A percentile compares a stretch with the other conserved stretches of the same genome.
phyloP scores from a whole-genome alignment of 53 echinoderm and acorn worm species.

The Echinarachnius parma region DNA sequence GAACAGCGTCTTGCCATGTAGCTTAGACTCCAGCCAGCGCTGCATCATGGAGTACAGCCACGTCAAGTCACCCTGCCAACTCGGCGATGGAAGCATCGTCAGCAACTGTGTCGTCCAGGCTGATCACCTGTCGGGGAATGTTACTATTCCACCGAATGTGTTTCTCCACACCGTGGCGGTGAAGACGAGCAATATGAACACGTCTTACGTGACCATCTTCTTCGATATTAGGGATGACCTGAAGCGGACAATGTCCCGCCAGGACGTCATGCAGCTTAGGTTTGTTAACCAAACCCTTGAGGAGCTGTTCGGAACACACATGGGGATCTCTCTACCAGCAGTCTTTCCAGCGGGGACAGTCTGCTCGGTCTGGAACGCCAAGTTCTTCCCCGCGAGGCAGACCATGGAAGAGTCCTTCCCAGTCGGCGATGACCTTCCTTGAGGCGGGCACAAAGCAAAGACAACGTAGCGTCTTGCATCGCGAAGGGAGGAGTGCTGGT shows the following conservation, averaged over 20 bases:
- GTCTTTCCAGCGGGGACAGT: constrained; percentile 43
- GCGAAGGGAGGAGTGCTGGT: constrained; percentile 47
- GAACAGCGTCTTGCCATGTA: constrained; percentile 49
- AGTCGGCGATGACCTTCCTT: constrained; percentile 49
- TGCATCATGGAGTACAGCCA: constrained; percentile 73
- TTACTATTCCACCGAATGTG: constrained; percentile 53
- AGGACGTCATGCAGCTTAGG: constrained; percentile 30
- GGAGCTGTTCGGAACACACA: constrained; percentile 46
- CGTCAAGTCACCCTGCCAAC: constrained; percentile 36
- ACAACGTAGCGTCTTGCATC: neutral
- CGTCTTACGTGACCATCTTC: constrained; percentile 65
- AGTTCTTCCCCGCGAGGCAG: constrained; percentile 58
- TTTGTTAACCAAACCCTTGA: constrained; percentile 60
- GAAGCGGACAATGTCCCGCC: constrained; percentile 46
- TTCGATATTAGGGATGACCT: constrained; percentile 74
- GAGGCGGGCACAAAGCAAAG: neutral
- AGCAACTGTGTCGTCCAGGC: constrained; percentile 63
- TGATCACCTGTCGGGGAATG: neutral
- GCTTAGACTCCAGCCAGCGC: constrained; percentile 37
- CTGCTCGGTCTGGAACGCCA: constrained; percentile 77
- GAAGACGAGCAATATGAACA: constrained; percentile 9
- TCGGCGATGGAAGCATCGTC: constrained; percentile 62
- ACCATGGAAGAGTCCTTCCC: constrained; percentile 76
- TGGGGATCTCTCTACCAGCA: neutral
- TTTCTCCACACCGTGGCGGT: constrained; percentile 81